Conservation (phyloP, 2,888 invertebrate species). For the Andrena praecox region DNA sequence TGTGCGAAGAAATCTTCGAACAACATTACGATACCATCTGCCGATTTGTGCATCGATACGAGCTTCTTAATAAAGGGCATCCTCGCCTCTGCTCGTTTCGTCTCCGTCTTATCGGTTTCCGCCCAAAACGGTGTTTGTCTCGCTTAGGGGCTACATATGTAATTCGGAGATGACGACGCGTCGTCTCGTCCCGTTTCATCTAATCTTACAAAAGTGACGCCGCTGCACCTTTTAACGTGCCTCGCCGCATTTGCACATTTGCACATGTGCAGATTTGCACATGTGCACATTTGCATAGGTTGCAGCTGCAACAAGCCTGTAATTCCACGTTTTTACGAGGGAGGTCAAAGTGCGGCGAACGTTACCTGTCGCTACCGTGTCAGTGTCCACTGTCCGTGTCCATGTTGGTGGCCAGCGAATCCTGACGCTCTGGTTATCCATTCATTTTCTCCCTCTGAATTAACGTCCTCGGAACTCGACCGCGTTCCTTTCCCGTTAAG, state of each 20-base stretch:
- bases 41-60: neutral
- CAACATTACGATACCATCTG: slow-evolving; percentile 34
- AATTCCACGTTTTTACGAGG: slow-evolving; percentile 80
- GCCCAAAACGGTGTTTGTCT: slow-evolving; percentile 8
- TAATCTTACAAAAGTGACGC: neutral
- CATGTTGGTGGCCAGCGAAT: neutral
- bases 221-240: slow-evolving; percentile 17
- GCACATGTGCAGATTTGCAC: neutral
- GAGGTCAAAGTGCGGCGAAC: slow-evolving; percentile 78
- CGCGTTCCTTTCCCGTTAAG: neutral
- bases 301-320: slow-evolving; percentile 78
- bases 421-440: neutral
- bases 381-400: neutral
- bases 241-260: neutral
- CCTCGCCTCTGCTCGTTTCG: neutral
- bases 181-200: neutral
- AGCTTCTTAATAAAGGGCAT: neutral
- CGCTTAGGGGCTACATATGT: neutral
- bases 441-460: neutral
- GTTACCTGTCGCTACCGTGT: slow-evolving; percentile 22
- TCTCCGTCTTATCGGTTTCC: neutral
- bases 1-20: neutral
- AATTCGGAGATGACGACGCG: neutral
- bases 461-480: neutral
- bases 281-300: slow-evolving; percentile 67